Conservation (phyloP, 2,797 vertebrate species). For the Linurgus olivaceus region DNA sequence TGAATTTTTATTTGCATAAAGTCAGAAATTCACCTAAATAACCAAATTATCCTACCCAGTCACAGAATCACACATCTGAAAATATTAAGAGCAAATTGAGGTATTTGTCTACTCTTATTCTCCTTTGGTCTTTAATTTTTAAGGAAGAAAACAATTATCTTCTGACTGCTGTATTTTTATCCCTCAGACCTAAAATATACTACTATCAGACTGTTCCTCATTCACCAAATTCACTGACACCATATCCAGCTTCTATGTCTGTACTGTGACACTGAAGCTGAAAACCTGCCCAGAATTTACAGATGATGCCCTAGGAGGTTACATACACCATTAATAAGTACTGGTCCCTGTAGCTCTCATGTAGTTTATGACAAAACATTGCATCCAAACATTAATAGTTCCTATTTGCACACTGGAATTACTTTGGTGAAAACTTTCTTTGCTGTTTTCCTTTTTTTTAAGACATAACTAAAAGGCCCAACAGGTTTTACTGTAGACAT, state of each 20-base stretch:
- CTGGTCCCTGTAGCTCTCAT: background rate
- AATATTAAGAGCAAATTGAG: background rate
- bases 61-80: background rate
- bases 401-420: background rate
- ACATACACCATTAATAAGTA: background rate
- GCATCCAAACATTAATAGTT: background rate
- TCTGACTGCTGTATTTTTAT: background rate
- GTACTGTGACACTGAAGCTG: background rate
- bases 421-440: background rate
- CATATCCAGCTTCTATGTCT: background rate
- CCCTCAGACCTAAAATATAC: background rate
- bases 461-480: background rate
- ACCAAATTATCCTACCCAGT: background rate
- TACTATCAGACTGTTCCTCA: background rate
- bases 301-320: background rate
- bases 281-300: background rate
- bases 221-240: background rate
- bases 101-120: background rate
- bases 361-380: background rate
- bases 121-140: background rate
- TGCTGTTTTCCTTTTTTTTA: background rate
- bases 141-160: background rate
- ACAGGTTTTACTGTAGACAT: background rate
- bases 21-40: slow-evolving; percentile 30
- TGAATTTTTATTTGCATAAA: slow-evolving; percentile 19